A percentile compares a stretch with the other conserved stretches of the same genome.
phyloP scores from a whole-genome alignment of 2,113 vertebrate genomes.

The Myiozetetes cayanensis region DNA sequence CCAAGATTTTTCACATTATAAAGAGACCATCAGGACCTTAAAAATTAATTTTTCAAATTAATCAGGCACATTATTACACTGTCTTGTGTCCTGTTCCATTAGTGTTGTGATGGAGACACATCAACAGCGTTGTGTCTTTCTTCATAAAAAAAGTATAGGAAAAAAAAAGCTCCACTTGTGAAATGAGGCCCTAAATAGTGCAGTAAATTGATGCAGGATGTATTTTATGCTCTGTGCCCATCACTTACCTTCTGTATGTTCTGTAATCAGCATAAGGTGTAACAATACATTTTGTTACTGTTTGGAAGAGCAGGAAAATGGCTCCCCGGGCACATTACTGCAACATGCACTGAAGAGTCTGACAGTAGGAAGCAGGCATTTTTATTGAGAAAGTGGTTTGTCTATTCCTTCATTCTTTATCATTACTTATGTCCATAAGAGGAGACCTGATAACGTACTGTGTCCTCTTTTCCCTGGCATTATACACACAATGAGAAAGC shows the following conservation, averaged over 20 bases:
- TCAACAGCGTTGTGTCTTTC: neutral
- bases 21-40: neutral
- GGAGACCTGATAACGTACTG: neutral
- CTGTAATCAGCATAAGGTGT: neutral
- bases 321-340: neutral
- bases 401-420: neutral
- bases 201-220: neutral
- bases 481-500: neutral
- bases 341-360: neutral
- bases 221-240: neutral
- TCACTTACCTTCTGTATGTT: neutral
- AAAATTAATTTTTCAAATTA: neutral
- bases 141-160: neutral
- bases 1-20: neutral
- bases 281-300: neutral
- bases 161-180: neutral
- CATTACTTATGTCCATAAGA: neutral
- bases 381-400: neutral
- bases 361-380: neutral
- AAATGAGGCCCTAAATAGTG: neutral
- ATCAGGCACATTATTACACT: neutral
- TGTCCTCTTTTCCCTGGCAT: neutral
- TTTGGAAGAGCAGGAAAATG: conserved; percentile 25
- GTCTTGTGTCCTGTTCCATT: neutral
- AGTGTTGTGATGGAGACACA: neutral